Conservation (phyloP, 2,888 invertebrate genomes). For the Odontocerum albicorne region DNA sequence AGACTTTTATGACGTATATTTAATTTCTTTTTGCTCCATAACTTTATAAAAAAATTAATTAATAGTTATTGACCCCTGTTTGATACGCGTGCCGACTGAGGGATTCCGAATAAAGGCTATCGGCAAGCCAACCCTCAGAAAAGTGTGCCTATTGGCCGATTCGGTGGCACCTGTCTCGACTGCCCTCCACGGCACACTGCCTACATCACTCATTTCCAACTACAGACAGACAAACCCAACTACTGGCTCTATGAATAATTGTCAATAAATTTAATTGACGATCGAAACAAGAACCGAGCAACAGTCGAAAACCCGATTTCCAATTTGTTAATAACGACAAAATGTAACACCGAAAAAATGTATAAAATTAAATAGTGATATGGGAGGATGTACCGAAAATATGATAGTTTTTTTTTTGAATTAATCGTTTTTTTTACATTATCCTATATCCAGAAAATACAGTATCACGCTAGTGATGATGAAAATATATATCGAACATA, state of each 20-base stretch:
- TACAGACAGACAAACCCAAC: too few relatives aligned
- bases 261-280: constrained; percentile 11
- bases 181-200: neutral
- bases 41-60: constrained; percentile 20
- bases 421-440: neutral
- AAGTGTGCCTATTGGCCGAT: constrained; percentile 24
- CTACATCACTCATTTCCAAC: too few relatives aligned
- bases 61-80: constrained; percentile 17
- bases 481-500: too few relatives aligned
- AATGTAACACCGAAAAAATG: too few relatives aligned
- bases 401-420: neutral
- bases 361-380: too few relatives aligned
- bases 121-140: constrained; percentile 12
- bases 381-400: neutral
- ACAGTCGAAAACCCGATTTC: too few relatives aligned
- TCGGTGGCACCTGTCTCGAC: constrained; percentile 23
- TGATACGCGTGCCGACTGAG: constrained; percentile 27
- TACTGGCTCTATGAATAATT: constrained; percentile 5
- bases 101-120: constrained; percentile 24
- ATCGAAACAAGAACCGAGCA: too few relatives aligned
- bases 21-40: too few relatives aligned
- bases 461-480: too few relatives aligned
- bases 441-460: neutral
- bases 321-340: too few relatives aligned
- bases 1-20: too few relatives aligned